Conservation (phyloP, 2,797 vertebrate genomes). For the Protosalanx chinensis region DNA sequence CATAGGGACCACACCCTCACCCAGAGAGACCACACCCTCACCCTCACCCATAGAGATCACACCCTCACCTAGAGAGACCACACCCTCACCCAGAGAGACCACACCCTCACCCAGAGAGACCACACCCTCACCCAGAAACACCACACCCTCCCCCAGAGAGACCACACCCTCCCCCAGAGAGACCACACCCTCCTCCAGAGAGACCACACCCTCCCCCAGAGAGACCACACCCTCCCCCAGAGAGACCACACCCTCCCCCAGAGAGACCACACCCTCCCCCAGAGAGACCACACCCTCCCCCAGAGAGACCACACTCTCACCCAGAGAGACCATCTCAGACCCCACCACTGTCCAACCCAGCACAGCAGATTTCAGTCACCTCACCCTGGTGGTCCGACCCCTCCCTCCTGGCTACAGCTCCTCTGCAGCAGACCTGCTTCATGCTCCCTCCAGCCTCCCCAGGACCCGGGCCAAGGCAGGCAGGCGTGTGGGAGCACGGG, state of each 20-base stretch:
- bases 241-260: background rate
- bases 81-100: background rate
- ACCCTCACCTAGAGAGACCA: background rate
- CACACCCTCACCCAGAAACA: background rate
- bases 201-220: background rate
- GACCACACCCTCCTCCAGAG: background rate
- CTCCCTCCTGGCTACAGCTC: background rate
- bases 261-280: conserved; percentile 1
- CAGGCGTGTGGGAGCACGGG: conserved; percentile 78
- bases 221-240: background rate
- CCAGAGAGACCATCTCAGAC: background rate
- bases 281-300: background rate
- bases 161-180: background rate
- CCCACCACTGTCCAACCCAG: background rate
- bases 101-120: background rate
- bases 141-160: background rate
- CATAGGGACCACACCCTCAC: background rate
- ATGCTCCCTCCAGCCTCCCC: conserved; percentile 13
- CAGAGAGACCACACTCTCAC: background rate
- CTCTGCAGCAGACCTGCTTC: background rate
- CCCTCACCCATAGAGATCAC: background rate
- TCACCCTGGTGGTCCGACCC: background rate
- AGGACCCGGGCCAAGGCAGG: conserved; percentile 46
- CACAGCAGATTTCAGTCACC: too few species aligned
- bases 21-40: background rate